Percentiles rank a stretch among this genome's conserved stretches.
phyloP scores from a whole-genome alignment of 2,888 invertebrate species.

The Sinohyriopsis cumingii region DNA sequence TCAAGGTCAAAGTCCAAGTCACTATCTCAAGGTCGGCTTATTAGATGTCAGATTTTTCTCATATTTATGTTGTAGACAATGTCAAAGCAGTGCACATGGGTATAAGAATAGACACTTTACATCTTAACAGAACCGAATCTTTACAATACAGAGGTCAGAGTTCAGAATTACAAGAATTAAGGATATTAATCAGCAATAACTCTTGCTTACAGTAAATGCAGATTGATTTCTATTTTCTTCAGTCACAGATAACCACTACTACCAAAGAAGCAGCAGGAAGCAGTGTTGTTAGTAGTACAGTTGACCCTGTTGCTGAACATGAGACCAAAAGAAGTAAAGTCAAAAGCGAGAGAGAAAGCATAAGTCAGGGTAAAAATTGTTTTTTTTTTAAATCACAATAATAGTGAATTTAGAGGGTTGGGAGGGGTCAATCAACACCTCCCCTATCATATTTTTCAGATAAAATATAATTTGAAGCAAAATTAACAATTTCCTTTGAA shows the following conservation, averaged over 20 bases:
- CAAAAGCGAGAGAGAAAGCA: slow-evolving; percentile 57
- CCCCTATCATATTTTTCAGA: too few relatives aligned
- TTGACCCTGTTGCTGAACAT: slow-evolving; percentile 48
- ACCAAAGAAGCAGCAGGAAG: slow-evolving; percentile 60
- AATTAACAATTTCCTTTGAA: too few relatives aligned
- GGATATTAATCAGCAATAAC: slow-evolving; percentile 1
- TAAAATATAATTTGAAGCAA: too few relatives aligned
- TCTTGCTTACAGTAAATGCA: background rate
- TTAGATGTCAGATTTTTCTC: too few relatives aligned
- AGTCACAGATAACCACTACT: slow-evolving; percentile 59
- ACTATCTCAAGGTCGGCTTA: too few relatives aligned
- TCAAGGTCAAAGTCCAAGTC: too few relatives aligned
- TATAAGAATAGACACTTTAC: too few relatives aligned
- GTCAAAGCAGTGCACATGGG: too few relatives aligned
- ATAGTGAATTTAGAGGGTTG: too few relatives aligned
- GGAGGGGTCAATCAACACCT: too few relatives aligned
- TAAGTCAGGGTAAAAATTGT: slow-evolving; percentile 17
- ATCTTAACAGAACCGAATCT: background rate
- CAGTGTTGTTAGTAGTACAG: slow-evolving; percentile 74
- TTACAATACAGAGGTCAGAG: background rate
- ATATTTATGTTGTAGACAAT: too few relatives aligned
- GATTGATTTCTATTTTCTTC: slow-evolving; percentile 11
- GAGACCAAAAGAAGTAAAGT: slow-evolving; percentile 62
- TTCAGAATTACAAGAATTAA: background rate
- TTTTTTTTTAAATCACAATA: too few relatives aligned